Conservation (phyloP, 1,140 invertebrate species). For the Vanessa atalanta region DNA sequence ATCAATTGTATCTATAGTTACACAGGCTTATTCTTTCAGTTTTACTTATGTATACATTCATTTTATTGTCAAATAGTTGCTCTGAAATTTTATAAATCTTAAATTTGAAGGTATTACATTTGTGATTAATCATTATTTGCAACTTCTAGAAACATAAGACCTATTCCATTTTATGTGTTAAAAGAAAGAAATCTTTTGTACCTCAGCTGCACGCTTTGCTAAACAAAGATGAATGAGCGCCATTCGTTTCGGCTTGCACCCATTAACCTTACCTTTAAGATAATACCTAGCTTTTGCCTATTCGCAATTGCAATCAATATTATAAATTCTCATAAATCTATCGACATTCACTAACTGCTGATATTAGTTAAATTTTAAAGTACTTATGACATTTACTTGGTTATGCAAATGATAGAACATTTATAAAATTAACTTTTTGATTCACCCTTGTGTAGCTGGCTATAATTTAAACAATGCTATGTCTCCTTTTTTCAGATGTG, state of each 20-base stretch:
- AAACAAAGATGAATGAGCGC: slow-evolving; percentile 18
- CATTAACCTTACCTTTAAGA: slow-evolving; percentile 29
- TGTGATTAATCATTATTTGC: neutral
- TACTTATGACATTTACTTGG: too few relatives aligned
- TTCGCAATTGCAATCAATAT: slow-evolving; percentile 18
- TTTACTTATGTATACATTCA: too few relatives aligned
- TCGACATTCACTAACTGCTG: slow-evolving; percentile 5
- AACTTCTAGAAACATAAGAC: neutral
- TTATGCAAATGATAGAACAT: too few relatives aligned
- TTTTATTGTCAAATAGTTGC: too few relatives aligned
- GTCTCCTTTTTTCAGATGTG: too few relatives aligned
- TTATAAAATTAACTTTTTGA: too few relatives aligned
- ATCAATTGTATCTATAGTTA: too few relatives aligned
- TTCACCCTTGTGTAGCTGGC: too few relatives aligned
- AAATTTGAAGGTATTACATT: too few relatives aligned
- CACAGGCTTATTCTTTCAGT: too few relatives aligned
- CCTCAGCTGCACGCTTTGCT: slow-evolving; percentile 21
- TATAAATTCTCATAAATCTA: slow-evolving; percentile 17
- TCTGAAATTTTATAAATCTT: too few relatives aligned
- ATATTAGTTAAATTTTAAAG: neutral
- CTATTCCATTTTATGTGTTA: neutral
- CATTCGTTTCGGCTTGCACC: slow-evolving; percentile 23
- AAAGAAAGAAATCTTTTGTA: neutral
- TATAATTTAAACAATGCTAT: too few relatives aligned
- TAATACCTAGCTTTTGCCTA: slow-evolving; percentile 21